phyloP scores from a whole-genome alignment of 2,113 vertebrate species.

The Ictalurus punctatus region DNA sequence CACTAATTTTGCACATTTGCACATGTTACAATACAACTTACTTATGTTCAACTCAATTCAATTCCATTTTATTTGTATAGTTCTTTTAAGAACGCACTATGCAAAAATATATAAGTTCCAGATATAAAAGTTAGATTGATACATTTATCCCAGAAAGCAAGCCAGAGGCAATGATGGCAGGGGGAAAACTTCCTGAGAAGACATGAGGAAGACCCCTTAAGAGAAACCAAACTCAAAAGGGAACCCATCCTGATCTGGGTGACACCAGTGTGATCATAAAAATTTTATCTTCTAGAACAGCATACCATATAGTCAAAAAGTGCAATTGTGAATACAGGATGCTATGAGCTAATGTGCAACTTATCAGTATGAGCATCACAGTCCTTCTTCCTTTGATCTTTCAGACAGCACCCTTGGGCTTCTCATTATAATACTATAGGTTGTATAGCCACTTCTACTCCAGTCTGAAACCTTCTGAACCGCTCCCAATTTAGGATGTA shows the following conservation, averaged over 20 bases:
- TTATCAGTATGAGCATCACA: background rate
- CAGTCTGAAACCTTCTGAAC: background rate
- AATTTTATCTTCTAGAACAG: background rate
- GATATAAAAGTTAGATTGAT: background rate
- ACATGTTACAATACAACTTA: background rate
- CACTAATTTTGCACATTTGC: background rate
- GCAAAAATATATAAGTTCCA: background rate
- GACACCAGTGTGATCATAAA: background rate
- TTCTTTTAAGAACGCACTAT: background rate
- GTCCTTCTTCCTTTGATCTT: slow-evolving; percentile 4
- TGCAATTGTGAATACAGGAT: background rate
- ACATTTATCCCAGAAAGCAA: background rate
- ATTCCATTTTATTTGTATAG: background rate
- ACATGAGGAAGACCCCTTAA: background rate
- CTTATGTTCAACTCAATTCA: background rate
- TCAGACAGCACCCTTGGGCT: slow-evolving; percentile 14
- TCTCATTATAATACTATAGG: slow-evolving; percentile 13
- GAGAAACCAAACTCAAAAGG: background rate
- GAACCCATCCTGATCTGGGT: background rate
- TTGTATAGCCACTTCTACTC: background rate
- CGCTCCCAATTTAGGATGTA: background rate
- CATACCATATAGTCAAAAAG: background rate
- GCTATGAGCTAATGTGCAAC: background rate
- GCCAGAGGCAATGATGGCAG: background rate
- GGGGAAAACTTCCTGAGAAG: background rate